Evolutionary conservation across 2,113 vertebrate genomes (phyloP).

Genomic region (Ictalurus furcatus): DNA sequence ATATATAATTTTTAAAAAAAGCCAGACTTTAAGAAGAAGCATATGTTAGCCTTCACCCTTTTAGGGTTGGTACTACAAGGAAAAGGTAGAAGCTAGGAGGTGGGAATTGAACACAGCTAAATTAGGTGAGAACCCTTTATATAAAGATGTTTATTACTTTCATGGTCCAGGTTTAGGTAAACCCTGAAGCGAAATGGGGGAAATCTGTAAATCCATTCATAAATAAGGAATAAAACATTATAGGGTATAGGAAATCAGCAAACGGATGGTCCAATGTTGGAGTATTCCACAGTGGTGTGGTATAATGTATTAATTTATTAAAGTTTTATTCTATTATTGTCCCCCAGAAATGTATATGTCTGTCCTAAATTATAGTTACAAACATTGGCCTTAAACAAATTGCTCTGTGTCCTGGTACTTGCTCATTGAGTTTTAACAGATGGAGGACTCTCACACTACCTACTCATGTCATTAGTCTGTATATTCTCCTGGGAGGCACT

Average conservation of each 20-base stretch:
- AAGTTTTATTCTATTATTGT: background rate
- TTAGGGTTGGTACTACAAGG: background rate
- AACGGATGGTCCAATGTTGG: background rate
- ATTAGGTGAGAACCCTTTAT: background rate
- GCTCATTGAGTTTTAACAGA: conserved; percentile 60
- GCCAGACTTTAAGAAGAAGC: background rate
- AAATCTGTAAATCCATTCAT: background rate
- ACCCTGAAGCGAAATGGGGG: background rate
- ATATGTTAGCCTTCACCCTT: background rate
- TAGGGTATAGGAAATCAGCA: background rate
- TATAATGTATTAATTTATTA: conserved; percentile 5
- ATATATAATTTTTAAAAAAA: too few species aligned
- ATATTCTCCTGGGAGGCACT: conserved; percentile 56
- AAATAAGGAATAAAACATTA: too few species aligned
- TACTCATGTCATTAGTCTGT: conserved; percentile 71
- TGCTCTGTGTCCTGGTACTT: conserved; percentile 49
- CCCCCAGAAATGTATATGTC: conserved; percentile 52
- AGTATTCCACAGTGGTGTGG: background rate
- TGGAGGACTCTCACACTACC: conserved; percentile 66
- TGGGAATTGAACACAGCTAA: background rate
- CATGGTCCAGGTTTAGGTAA: background rate
- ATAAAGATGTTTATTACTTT: background rate
- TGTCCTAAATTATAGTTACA: conserved; percentile 51
- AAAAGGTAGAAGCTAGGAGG: background rate
- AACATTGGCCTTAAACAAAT: conserved; percentile 37